Percentiles rank a stretch among this genome's conserved stretches.
Conservation (phyloP, 2,797 vertebrate species). For the Babyrousa celebensis region DNA sequence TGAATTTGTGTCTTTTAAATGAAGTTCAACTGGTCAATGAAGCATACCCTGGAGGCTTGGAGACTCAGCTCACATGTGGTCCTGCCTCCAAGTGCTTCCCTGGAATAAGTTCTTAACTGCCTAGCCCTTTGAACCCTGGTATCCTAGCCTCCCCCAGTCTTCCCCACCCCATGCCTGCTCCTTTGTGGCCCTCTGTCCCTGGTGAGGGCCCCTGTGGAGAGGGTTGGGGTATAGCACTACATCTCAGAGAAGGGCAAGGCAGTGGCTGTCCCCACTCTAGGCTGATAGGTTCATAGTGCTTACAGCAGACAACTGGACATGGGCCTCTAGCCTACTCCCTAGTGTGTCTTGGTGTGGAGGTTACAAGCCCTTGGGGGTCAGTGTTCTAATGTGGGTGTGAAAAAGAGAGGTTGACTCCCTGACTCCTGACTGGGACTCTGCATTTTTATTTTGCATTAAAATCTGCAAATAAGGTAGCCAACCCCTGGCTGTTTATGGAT, state of each 20-base stretch:
- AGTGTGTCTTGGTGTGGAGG: background rate
- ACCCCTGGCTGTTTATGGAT: background rate
- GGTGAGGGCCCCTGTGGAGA: background rate
- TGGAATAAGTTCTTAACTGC: background rate
- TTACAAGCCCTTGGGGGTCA: background rate
- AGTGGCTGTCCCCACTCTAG: background rate
- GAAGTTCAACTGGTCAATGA: background rate
- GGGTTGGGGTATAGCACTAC: background rate
- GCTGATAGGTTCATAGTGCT: background rate
- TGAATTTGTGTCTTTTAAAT: slow-evolving; percentile 16
- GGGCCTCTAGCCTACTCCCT: background rate
- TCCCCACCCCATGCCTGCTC: background rate
- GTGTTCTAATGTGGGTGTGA: background rate
- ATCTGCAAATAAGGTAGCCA: background rate
- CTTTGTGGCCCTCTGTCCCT: background rate
- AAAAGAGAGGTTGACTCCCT: background rate
- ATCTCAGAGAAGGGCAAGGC: background rate
- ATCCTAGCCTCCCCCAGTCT: background rate
- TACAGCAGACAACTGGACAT: background rate
- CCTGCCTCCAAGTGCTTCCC: background rate
- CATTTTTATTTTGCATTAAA: slow-evolving; percentile 42
- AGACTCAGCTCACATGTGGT: background rate
- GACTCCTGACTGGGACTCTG: background rate
- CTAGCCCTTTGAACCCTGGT: background rate
- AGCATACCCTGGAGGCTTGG: background rate